Conservation (phyloP, 2,113 vertebrate species). For the Hoplias malabaricus region DNA sequence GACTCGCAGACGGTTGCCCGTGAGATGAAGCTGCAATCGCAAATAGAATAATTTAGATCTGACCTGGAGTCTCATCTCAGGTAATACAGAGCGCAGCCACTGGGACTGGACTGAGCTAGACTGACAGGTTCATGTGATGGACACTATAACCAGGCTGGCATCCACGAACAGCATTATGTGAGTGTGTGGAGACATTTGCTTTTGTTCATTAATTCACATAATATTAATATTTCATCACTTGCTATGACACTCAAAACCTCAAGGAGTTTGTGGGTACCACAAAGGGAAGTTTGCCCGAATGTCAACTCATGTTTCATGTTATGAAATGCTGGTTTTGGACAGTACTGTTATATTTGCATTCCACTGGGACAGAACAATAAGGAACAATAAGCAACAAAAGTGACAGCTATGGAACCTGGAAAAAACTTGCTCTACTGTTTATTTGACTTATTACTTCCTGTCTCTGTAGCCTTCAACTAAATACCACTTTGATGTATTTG, state of each 20-base stretch:
- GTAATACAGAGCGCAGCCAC: constrained; percentile 16
- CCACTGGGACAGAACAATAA: no score
- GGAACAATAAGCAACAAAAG: no score
- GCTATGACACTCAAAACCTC: background rate
- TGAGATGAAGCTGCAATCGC: constrained; percentile 19
- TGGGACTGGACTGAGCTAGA: constrained; percentile 1
- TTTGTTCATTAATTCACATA: background rate
- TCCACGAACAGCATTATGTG: background rate
- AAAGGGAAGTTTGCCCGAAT: no score
- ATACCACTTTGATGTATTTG: no score
- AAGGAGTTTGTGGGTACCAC: no score
- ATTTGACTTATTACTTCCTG: no score
- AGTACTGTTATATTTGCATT: no score
- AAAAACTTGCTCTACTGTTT: no score
- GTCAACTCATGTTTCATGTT: no score
- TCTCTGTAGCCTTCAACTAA: no score
- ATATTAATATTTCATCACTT: background rate
- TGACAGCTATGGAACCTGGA: no score
- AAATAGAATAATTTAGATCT: constrained; percentile 43
- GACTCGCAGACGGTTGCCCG: background rate
- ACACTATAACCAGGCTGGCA: background rate
- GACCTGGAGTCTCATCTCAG: constrained; percentile 34
- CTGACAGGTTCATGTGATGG: constrained; percentile 10
- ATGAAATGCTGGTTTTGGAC: no score
- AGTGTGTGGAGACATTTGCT: background rate